Percentiles rank a stretch among this genome's conserved stretches.
Conservation (phyloP, 2,888 invertebrate genomes). For the Drosophila flavopinicola region DNA sequence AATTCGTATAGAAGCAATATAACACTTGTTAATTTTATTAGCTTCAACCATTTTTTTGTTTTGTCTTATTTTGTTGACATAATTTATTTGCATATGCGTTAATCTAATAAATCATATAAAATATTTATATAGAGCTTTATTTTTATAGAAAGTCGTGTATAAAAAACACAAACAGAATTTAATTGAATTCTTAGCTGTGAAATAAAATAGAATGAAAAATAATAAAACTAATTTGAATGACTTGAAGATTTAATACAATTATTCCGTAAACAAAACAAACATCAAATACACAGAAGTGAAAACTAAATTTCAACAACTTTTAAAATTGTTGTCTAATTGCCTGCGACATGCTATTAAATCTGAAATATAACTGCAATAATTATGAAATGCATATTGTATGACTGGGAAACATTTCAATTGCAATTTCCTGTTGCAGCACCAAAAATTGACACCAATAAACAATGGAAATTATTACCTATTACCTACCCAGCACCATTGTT, state of each 20-base stretch:
- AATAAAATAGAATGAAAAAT: not conserved
- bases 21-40: too few relatives aligned
- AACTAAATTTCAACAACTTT: not conserved
- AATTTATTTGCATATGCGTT: not conserved
- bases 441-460: conserved; percentile 34
- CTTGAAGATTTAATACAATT: not conserved
- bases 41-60: too few relatives aligned
- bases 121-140: not conserved
- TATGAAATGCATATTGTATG: conserved; percentile 37
- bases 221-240: not conserved
- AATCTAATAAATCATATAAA: not conserved
- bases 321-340: conserved; percentile 4
- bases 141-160: not conserved
- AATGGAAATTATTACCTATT: conserved; percentile 45
- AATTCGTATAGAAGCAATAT: too few relatives aligned
- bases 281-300: not conserved
- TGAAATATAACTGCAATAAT: conserved; percentile 34
- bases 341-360: conserved; percentile 9
- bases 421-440: conserved; percentile 60
- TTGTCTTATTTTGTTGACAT: not conserved
- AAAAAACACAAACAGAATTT: too few relatives aligned
- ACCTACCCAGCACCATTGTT: conserved; percentile 2
- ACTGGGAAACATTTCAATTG: conserved; percentile 45
- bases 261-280: too few relatives aligned
- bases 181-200: not conserved